Evolutionary conservation across 1,140 invertebrate species (phyloP).

Genomic region (Diachasmimorpha longicaudata): DNA sequence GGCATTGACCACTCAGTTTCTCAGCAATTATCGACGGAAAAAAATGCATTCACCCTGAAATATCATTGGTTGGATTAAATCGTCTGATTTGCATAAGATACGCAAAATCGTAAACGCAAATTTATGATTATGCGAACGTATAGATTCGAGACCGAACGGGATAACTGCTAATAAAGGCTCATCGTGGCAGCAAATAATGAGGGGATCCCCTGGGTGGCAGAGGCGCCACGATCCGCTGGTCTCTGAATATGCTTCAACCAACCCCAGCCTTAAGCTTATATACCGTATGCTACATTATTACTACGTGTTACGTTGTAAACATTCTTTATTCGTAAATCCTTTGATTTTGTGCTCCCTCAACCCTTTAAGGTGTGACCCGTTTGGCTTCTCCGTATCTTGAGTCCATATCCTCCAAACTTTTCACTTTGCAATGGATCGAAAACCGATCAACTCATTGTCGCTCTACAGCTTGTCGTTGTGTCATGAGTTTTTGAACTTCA

Average conservation of each 20-base stretch:
- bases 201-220: constrained; percentile 35
- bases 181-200: constrained; percentile 39
- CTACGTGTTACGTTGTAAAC: constrained; percentile 33
- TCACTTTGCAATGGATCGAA: neutral
- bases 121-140: constrained; percentile 60
- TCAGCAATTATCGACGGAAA: neutral
- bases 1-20: no score
- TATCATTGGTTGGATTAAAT: constrained; percentile 56
- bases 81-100: constrained; percentile 63
- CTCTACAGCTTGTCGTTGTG: neutral
- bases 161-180: constrained; percentile 60
- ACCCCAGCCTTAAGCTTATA: constrained; percentile 21
- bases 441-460: neutral
- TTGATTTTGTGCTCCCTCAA: neutral
- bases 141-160: constrained; percentile 58
- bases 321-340: constrained; percentile 27
- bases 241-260: constrained; percentile 15
- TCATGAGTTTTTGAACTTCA: neutral
- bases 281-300: constrained; percentile 30
- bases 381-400: neutral
- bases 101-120: constrained; percentile 56
- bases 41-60: constrained; percentile 54
- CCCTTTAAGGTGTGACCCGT: neutral
- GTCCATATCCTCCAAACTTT: neutral
- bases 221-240: constrained; percentile 24